Conservation (phyloP, 2,113 vertebrate genomes). For the Crotalus helleri region DNA sequence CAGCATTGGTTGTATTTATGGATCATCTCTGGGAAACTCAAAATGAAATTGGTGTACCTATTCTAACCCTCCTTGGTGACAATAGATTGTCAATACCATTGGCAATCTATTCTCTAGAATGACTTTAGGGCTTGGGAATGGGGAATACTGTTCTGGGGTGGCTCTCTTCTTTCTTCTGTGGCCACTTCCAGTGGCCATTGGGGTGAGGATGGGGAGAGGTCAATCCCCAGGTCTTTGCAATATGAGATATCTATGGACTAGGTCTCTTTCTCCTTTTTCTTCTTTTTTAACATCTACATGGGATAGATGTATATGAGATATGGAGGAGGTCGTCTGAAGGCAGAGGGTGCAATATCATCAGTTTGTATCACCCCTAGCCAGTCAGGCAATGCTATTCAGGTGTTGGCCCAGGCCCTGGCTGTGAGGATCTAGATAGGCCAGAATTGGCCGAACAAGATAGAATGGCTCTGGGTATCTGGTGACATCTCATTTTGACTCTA, state of each 20-base stretch:
- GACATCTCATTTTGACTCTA: neutral
- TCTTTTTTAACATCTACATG: neutral
- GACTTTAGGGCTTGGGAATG: neutral
- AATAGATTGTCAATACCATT: neutral
- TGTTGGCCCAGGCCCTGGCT: neutral
- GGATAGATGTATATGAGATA: neutral
- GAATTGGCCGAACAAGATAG: neutral
- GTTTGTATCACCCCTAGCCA: neutral
- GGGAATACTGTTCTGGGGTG: neutral
- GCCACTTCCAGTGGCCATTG: neutral
- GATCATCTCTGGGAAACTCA: neutral
- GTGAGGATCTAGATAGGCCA: neutral
- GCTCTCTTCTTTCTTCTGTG: neutral
- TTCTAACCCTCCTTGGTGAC: neutral
- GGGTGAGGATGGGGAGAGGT: too few relatives aligned
- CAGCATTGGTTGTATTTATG: neutral
- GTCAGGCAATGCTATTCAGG: neutral
- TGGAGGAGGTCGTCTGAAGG: neutral
- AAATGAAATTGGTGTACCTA: neutral
- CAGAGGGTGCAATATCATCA: neutral
- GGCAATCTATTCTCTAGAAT: neutral
- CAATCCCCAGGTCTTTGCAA: neutral
- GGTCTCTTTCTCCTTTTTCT: neutral
- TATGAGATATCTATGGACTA: neutral
- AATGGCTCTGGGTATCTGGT: neutral